Percentiles rank a stretch among this genome's conserved stretches.
phyloP scores from a whole-genome alignment of 2,888 invertebrate species.

The Anoncus sp. region DNA sequence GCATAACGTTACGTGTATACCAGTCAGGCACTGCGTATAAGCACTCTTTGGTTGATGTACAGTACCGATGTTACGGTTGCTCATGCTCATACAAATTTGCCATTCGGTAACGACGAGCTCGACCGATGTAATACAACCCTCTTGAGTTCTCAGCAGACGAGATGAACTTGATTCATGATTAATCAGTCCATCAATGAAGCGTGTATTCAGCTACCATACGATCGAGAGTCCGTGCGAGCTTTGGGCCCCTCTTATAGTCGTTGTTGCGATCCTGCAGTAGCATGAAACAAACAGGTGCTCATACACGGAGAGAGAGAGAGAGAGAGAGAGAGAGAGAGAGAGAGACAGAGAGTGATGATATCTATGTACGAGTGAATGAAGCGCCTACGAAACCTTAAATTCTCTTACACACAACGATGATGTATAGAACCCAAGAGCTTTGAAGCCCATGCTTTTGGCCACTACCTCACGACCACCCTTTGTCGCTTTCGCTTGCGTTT shows the following conservation, averaged over 20 bases:
- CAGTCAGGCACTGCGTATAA: neutral
- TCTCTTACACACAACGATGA: constrained; percentile 41
- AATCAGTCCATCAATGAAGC: constrained; percentile 46
- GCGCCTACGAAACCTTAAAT: constrained; percentile 48
- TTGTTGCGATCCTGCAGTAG: constrained; percentile 11
- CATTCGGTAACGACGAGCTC: constrained; percentile 21
- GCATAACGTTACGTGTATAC: neutral
- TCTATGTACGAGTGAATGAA: constrained; percentile 29
- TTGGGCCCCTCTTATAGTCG: neutral
- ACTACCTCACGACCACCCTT: constrained; percentile 56
- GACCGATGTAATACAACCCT: constrained; percentile 8
- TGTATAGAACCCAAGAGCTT: constrained; percentile 51
- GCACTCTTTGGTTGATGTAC: constrained; percentile 34
- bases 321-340: too few relatives aligned
- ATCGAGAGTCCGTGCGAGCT: constrained; percentile 6
- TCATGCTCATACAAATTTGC: constrained; percentile 45
- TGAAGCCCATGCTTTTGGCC: constrained; percentile 61
- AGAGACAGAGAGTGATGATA: constrained; percentile 1
- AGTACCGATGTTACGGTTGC: constrained; percentile 12
- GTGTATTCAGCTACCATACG: constrained; percentile 27
- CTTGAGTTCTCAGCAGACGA: constrained; percentile 28
- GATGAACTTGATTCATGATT: constrained; percentile 40
- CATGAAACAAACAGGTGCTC: constrained; percentile 39
- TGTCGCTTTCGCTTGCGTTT: constrained; percentile 65
- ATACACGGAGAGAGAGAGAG: constrained; percentile 14